Evolutionary conservation across 2,113 vertebrate genomes (phyloP), one percentile per base, ranked within the genome.

Genomic region (Tragelaphus scriptus): DNA sequence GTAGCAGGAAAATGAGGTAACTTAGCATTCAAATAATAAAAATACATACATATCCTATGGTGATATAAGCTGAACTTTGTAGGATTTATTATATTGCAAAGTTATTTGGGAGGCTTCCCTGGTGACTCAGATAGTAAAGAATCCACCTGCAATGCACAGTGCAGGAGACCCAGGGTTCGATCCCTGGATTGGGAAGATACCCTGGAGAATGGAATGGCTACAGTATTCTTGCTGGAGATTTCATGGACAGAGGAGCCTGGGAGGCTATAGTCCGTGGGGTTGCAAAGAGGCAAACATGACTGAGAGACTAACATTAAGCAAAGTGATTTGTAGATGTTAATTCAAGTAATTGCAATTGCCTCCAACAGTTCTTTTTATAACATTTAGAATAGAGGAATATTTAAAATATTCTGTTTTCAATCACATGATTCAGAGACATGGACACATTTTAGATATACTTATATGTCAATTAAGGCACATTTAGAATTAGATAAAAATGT

Each of bases 1-100:
- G 16, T n/a, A 90, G 36, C 25, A 96, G 87, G 81, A 71, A 96
- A 94, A 88, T 85, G 16, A 84, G 17, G 44, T 91, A 92, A 94
- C 91, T 91, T 68, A 59, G 8, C 44, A 55, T n/a, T 94, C 25
- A 87, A 96, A 95, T 85, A 96, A 81, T 88, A 87, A 96, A 89
- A 85, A 51, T 2, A 30, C 2, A 5, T n/a, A 49, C 1, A 77
- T 77, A 85, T 30, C 8, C 16, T 47, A 15, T 23, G 28, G 32
- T 85, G 65, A 40, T 25, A 6, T 47, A 28, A 53, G 9, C 4
- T 85, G 15, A 36, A 81, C 49, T 80, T 56, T 96, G 19, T 85
- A 88, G 87, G 53, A 55, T 56, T 92, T 92, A 56, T 82, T 87
- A 55, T 6, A 77, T 44, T 79, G 5, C 28, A 84, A 56, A 85